Evolutionary conservation across 2,888 invertebrate genomes (phyloP), one percentile per base, ranked within the genome.

Genomic region (Tanytarsus gracilentus): DNA sequence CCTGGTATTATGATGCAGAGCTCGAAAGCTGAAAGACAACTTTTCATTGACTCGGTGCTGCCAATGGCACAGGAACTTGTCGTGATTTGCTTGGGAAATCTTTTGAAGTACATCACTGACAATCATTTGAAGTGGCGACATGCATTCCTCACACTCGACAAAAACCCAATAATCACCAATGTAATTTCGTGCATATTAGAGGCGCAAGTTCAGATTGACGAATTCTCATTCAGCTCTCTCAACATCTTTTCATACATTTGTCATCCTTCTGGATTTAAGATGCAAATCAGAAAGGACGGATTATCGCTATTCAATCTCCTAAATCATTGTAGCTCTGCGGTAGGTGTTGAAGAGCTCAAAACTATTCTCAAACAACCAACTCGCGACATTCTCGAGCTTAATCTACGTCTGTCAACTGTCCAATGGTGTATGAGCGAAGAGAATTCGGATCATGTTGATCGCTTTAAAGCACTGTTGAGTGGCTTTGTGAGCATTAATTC

Each of bases 191-290:
- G 55, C 66, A 70, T 33, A 65, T 82, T 83, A 63, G 72, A 77
- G 61, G 75, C 80, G 65, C 70, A 79, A 51, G 77, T 85, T 14
- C 75, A 78, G 65, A 72, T 85, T 25, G 82, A 83, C 69, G 75
- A 78, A 25, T 77, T 78, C 26, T 79, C 81, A 1, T 81, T 79
- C 66, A 77, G 77, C 64, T 80, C 82, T 1, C 69, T 88, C 33
- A 81, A 85, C 68, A 81, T 88, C 62, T 83, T 87, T 67, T 76
- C 79, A 49, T 73, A 75, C 26, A 77, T 77, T 61, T 40, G 64
- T 40, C 84, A 85, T 67, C 84, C 85, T n/a, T 82, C 84, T 25
- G 76, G 77, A 23, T 82, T 80, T 65, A 85, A 84, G 67, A 74
- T 71, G 11, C 70, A 69, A 2, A 68, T 70, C 25, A 71, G 66